Evolutionary conservation across 2,113 vertebrate genomes (phyloP).

Genomic region (Oplegnathus fasciatus): DNA sequence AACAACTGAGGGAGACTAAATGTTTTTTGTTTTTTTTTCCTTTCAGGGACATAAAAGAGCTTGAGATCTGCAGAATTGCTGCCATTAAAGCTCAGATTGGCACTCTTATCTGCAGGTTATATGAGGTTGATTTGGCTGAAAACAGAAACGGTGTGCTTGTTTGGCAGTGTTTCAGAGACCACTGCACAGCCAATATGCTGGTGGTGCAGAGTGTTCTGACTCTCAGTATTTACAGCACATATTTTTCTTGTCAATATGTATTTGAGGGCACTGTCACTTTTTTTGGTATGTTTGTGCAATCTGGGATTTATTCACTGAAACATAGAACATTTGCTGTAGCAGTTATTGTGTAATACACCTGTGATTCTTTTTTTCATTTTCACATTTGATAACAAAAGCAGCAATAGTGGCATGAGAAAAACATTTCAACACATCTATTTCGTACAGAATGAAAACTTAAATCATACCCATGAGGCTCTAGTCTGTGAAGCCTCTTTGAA

Average conservation of each 20-base stretch:
- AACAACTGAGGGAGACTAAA: not conserved
- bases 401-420: not conserved
- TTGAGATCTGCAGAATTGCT: constrained; percentile 13
- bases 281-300: not conserved
- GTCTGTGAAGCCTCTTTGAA: not conserved
- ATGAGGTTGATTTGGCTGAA: constrained; percentile 34
- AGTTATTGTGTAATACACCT: not conserved
- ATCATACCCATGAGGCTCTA: not conserved
- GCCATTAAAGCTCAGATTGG: not conserved
- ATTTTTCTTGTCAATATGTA: constrained; percentile 14
- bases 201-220: constrained; percentile 43
- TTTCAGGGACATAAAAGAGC: constrained; percentile 12
- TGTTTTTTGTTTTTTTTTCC: not conserved
- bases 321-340: not conserved
- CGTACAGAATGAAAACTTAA: not conserved
- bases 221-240: constrained; percentile 28
- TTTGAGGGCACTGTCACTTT: not conserved
- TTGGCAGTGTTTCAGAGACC: constrained; percentile 50
- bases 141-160: constrained; percentile 21
- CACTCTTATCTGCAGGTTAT: constrained; percentile 5
- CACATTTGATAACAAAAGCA: not conserved
- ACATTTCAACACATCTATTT: not conserved
- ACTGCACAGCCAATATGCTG: constrained; percentile 46
- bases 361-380: not conserved
- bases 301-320: not conserved